phyloP scores from a whole-genome alignment of 2,888 invertebrate species.

The Machimus rusticus region DNA sequence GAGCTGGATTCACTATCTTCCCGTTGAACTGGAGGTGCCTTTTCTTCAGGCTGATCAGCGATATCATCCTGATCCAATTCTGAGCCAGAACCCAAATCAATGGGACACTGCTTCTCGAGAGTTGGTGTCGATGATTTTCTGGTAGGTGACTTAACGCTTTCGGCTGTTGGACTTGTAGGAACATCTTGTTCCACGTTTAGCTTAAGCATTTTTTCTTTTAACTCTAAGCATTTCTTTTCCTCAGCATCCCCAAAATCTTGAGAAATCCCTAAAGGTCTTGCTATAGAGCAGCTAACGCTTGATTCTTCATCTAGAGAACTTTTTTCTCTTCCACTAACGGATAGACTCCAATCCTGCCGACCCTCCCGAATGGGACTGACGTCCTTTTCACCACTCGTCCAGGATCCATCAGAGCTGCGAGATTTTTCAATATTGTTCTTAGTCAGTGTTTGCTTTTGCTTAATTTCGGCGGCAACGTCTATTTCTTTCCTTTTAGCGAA shows the following conservation, averaged over 20 bases:
- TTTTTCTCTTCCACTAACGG: slow-evolving; percentile 66
- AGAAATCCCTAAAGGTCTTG: slow-evolving; percentile 79
- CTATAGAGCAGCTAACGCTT: slow-evolving; percentile 80
- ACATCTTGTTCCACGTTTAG: slow-evolving; percentile 66
- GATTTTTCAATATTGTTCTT: slow-evolving; percentile 75
- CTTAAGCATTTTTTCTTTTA: slow-evolving; percentile 70
- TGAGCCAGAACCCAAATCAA: slow-evolving; percentile 70
- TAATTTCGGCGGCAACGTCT: slow-evolving; percentile 9
- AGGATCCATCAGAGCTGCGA: slow-evolving; percentile 80
- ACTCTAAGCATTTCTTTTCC: slow-evolving; percentile 64
- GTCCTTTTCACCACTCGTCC: slow-evolving; percentile 81
- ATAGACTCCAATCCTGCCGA: slow-evolving; percentile 65
- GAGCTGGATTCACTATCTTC: slow-evolving; percentile 71
- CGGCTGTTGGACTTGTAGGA: slow-evolving; percentile 58
- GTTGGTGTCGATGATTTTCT: slow-evolving; percentile 68
- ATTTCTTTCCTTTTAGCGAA: slow-evolving; percentile 54
- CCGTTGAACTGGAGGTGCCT: slow-evolving; percentile 58
- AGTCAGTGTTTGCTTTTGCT: slow-evolving; percentile 51
- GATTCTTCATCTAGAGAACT: slow-evolving; percentile 76
- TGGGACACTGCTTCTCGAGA: slow-evolving; percentile 70
- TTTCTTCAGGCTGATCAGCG: slow-evolving; percentile 63
- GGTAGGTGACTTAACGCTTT: slow-evolving; percentile 64
- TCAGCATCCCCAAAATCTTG: slow-evolving; percentile 75
- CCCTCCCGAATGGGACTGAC: slow-evolving; percentile 66
- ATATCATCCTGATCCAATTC: slow-evolving; percentile 63